Conservation (phyloP, 2,888 invertebrate species). For the Sarcophaga variegata region DNA sequence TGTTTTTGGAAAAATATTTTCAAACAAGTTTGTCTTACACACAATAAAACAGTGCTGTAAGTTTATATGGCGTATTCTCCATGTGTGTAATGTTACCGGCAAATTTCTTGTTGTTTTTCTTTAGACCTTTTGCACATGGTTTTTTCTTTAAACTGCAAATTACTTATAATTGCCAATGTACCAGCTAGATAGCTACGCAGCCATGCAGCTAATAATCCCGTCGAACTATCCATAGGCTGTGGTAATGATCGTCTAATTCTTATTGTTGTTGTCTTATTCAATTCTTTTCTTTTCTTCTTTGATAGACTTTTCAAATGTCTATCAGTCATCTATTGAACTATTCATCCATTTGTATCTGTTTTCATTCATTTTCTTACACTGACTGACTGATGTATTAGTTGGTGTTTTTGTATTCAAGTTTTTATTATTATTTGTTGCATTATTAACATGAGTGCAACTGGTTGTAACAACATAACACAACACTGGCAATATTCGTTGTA, state of each 20-base stretch:
- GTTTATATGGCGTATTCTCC: neutral
- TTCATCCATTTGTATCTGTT: constrained; percentile 25
- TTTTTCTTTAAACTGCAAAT: constrained; percentile 16
- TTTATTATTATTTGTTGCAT: constrained; percentile 46
- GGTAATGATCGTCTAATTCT: constrained; percentile 55
- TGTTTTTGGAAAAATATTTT: constrained; percentile 14
- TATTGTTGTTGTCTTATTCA: neutral
- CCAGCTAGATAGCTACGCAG: neutral
- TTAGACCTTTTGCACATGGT: constrained; percentile 45
- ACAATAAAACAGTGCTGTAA: constrained; percentile 33
- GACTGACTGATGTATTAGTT: constrained; percentile 24
- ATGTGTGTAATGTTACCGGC: constrained; percentile 30
- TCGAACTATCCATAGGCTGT: constrained; percentile 27
- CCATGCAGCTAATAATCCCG: neutral
- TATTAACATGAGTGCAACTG: constrained; percentile 47
- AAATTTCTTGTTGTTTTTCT: neutral
- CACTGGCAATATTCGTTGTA: neutral
- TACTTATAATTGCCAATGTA: constrained; percentile 26
- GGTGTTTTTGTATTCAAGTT: constrained; percentile 56
- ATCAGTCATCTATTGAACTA: constrained; percentile 16
- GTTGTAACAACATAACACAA: constrained; percentile 28
- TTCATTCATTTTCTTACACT: neutral
- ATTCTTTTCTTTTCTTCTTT: constrained; percentile 24
- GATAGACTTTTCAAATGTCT: constrained; percentile 27
- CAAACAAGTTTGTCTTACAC: constrained; percentile 33